Percentiles rank a stretch among this genome's conserved stretches.
Conservation (phyloP, 2,113 vertebrate genomes). For the Drymodes brunneopygia region DNA sequence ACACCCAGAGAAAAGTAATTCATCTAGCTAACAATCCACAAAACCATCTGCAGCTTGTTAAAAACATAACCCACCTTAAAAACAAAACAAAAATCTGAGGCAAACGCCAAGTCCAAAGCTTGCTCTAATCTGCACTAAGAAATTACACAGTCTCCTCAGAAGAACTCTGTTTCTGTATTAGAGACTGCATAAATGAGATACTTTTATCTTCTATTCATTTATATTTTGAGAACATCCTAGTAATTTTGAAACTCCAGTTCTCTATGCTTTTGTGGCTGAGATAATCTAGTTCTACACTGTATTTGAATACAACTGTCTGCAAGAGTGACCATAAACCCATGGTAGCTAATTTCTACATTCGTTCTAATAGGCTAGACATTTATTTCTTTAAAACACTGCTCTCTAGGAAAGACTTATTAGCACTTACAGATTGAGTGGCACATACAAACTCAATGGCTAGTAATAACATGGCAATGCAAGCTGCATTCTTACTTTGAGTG, state of each 20-base stretch:
- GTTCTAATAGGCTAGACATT: constrained; percentile 40
- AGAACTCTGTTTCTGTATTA: not conserved
- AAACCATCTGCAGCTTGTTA: not conserved
- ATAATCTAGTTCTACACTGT: not conserved
- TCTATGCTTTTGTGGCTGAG: not conserved
- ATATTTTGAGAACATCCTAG: not conserved
- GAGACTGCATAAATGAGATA: not conserved
- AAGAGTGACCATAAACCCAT: constrained; percentile 16
- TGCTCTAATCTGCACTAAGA: not conserved
- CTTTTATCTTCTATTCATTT: not conserved
- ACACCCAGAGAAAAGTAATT: not conserved
- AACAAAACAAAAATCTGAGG: not conserved
- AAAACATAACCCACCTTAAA: not conserved
- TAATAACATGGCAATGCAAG: constrained; percentile 47
- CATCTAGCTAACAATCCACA: not conserved
- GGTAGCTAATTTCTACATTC: constrained; percentile 40
- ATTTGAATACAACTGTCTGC: not conserved
- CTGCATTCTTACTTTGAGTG: not conserved
- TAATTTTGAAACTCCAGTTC: not conserved
- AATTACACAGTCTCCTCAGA: not conserved
- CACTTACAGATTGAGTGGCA: constrained; percentile 52
- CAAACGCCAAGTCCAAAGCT: not conserved
- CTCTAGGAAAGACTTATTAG: constrained; percentile 69
- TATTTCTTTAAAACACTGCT: constrained; percentile 56
- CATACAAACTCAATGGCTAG: constrained; percentile 37